These are phyloP conservation scores for Orientallactaga bullata DNA, from an alignment of 2,113 vertebrate genomes.

Conservation along the genomic window DNA sequence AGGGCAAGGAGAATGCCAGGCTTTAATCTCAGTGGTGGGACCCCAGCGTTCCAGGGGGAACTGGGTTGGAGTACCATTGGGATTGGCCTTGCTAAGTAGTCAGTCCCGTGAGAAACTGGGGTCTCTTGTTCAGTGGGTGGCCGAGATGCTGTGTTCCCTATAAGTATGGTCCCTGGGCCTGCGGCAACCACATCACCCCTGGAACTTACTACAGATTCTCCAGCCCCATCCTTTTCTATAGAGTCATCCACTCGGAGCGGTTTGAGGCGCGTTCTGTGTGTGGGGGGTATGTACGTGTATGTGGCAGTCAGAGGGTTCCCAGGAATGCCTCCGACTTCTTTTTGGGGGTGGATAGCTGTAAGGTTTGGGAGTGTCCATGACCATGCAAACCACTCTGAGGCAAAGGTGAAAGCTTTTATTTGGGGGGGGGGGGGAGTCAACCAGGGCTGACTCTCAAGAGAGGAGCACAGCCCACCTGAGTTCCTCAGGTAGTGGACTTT, in stretches of 20 bases:
- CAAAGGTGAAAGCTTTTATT: too few species aligned
- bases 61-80: neutral
- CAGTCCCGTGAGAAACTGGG: neutral
- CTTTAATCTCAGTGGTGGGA: neutral
- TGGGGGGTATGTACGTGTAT: too few species aligned
- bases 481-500: too few species aligned
- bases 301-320: too few species aligned
- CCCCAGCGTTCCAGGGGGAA: neutral
- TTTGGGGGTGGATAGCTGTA: too few species aligned
- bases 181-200: neutral
- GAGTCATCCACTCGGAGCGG: neutral
- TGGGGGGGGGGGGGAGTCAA: too few species aligned
- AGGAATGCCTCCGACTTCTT: too few species aligned
- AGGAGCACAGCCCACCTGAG: too few species aligned
- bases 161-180: neutral
- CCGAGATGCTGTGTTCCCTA: neutral
- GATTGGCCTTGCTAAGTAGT: neutral
- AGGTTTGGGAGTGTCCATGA: too few species aligned
- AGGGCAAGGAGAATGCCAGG: neutral
- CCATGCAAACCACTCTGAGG: too few species aligned
- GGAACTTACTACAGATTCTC: neutral
- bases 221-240: rapidly evolving
- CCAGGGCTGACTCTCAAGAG: too few species aligned
- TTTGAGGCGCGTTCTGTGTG: neutral
- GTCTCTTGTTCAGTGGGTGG: neutral